phyloP scores from a whole-genome alignment of 2,888 invertebrate species.

The Dynastes maya region DNA sequence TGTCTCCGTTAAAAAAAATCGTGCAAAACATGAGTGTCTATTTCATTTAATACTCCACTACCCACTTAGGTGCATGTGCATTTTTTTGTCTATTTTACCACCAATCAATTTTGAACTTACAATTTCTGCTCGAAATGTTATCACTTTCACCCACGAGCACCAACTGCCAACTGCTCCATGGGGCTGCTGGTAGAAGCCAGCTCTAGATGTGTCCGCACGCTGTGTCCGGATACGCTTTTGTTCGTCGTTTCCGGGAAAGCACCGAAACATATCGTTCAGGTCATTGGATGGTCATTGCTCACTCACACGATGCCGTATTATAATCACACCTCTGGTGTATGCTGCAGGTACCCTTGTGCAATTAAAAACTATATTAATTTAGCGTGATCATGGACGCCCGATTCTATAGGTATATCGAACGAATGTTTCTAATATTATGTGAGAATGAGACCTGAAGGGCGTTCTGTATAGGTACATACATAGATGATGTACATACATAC shows the following conservation, averaged over 20 bases:
- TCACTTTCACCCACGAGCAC: constrained; percentile 66
- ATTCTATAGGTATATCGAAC: too few relatives aligned
- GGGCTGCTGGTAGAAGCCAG: constrained; percentile 51
- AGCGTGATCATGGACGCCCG: neutral
- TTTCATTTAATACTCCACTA: too few relatives aligned
- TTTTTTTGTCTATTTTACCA: too few relatives aligned
- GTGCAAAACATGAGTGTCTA: too few relatives aligned
- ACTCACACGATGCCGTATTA: constrained; percentile 55
- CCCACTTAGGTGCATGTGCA: too few relatives aligned
- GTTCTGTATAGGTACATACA: neutral
- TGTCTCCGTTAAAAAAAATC: neutral
- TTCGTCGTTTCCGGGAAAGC: constrained; percentile 70
- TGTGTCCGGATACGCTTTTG: constrained; percentile 69
- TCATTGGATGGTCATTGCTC: constrained; percentile 71
- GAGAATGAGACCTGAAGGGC: neutral
- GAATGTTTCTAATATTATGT: too few relatives aligned
- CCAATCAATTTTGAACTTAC: constrained; percentile 51
- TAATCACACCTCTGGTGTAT: constrained; percentile 4
- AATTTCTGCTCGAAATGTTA: constrained; percentile 59
- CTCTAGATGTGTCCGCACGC: constrained; percentile 43
- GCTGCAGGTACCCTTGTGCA: constrained; percentile 2
- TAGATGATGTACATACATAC: too few relatives aligned
- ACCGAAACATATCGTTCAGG: constrained; percentile 65
- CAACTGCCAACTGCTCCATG: constrained; percentile 60
- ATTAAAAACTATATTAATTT: constrained; percentile 28